Evolutionary conservation across 2,888 invertebrate genomes (phyloP).

Genomic region (Dorcus hopei): DNA sequence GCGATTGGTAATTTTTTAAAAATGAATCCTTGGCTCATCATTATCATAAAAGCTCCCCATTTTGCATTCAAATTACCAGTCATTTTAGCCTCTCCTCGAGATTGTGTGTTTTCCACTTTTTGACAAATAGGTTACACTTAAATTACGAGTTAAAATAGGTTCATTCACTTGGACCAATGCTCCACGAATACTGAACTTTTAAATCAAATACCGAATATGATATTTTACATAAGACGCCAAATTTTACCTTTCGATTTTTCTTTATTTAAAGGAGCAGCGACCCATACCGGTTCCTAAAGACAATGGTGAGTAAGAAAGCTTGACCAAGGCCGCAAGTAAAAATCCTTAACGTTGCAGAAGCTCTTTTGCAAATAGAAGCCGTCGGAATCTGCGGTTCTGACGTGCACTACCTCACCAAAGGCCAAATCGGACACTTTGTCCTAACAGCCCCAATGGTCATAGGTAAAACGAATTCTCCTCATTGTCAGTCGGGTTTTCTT

Average conservation of each 20-base stretch:
- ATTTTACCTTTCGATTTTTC: slow-evolving; percentile 17
- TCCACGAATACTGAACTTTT: no score
- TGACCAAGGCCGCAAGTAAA: not conserved
- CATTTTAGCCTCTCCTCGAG: no score
- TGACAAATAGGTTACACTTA: no score
- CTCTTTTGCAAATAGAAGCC: slow-evolving; percentile 80
- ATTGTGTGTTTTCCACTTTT: no score
- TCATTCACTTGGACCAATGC: no score
- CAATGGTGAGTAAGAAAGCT: slow-evolving; percentile 57
- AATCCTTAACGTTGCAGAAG: slow-evolving; percentile 59
- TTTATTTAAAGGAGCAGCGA: slow-evolving; percentile 71
- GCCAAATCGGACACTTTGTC: slow-evolving; percentile 83
- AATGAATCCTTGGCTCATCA: not conserved
- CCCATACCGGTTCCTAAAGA: slow-evolving; percentile 73
- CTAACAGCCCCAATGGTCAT: slow-evolving; percentile 88
- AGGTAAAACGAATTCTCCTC: slow-evolving; percentile 52
- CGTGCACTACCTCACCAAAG: slow-evolving; percentile 86
- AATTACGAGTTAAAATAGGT: no score
- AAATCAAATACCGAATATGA: no score
- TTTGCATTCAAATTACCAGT: no score
- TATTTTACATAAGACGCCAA: no score
- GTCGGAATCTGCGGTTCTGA: slow-evolving; percentile 97
- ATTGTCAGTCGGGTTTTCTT: no score
- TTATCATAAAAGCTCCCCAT: not conserved
- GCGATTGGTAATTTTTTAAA: slow-evolving; percentile 59